Percentiles rank a stretch among this genome's conserved stretches.
These are phyloP conservation scores for Aphelocoma coerulescens DNA, from an alignment of 2,113 vertebrate species.

Conservation along the genomic window DNA sequence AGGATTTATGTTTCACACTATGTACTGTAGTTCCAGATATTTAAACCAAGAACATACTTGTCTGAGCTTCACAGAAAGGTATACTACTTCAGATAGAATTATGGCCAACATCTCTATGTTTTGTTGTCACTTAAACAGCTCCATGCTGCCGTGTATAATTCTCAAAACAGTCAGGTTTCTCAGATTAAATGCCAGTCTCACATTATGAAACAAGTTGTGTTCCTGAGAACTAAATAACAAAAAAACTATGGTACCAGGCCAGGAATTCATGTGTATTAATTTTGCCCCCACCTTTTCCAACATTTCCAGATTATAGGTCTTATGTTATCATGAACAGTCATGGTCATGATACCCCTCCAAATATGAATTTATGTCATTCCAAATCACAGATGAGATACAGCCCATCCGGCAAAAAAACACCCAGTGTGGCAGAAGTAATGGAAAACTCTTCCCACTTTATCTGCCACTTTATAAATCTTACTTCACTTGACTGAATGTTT, in stretches of 20 bases:
- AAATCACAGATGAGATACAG: background rate
- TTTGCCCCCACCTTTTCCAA: background rate
- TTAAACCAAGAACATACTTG: constrained; percentile 24
- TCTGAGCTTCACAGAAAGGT: constrained; percentile 18
- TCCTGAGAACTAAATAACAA: constrained; percentile 28
- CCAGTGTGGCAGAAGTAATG: constrained; percentile 36
- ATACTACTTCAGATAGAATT: constrained; percentile 50
- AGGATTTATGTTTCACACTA: constrained; percentile 16
- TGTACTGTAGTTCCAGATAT: constrained; percentile 46
- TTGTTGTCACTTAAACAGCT: constrained; percentile 35
- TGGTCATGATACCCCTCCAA: background rate
- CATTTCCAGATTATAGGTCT: background rate
- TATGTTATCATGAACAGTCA: background rate
- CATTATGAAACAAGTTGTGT: constrained; percentile 24
- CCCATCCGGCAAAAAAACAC: background rate
- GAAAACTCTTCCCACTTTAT: constrained; percentile 51
- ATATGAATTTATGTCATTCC: background rate
- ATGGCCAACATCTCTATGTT: constrained; percentile 28
- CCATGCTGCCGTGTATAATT: constrained; percentile 13
- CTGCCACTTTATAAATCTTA: constrained; percentile 59
- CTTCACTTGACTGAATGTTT: constrained; percentile 61
- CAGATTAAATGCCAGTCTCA: constrained; percentile 39
- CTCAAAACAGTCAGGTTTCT: constrained; percentile 39
- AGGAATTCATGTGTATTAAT: background rate
- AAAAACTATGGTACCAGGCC: background rate